phyloP scores from a whole-genome alignment of 2,888 invertebrate genomes.

The Seira sanloemensis region DNA sequence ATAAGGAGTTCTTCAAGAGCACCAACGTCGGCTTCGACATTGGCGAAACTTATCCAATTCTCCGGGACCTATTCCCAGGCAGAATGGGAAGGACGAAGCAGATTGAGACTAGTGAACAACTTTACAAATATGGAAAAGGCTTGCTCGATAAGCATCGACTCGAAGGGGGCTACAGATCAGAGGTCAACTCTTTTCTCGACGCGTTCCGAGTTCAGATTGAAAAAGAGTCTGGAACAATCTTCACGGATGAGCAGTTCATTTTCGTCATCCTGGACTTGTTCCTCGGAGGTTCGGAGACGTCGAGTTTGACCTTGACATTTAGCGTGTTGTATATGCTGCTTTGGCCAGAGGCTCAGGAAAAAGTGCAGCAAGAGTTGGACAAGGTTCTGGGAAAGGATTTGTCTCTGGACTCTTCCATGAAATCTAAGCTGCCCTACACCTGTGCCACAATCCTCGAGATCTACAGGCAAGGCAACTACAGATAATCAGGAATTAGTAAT shows the following conservation, averaged over 20 bases:
- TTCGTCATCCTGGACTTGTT: conserved; percentile 5
- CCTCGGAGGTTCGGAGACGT: not conserved
- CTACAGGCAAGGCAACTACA: too few species aligned
- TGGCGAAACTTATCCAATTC: not conserved
- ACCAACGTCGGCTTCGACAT: not conserved
- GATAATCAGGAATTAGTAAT: too few species aligned
- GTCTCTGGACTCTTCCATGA: conserved; percentile 17
- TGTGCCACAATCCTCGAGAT: conserved; percentile 32
- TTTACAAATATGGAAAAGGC: not conserved
- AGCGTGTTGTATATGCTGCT: not conserved
- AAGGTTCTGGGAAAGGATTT: not conserved
- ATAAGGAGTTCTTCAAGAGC: not conserved
- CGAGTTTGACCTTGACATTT: not conserved
- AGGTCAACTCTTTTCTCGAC: conserved; percentile 26
- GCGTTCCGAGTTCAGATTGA: conserved; percentile 28
- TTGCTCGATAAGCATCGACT: not conserved
- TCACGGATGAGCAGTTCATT: conserved; percentile 12
- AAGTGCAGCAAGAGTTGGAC: conserved; percentile 27
- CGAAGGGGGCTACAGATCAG: not conserved
- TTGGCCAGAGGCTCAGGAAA: conserved; percentile 35
- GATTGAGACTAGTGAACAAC: not conserved
- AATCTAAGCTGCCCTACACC: conserved; percentile 35
- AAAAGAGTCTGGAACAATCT: not conserved
- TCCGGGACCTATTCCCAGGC: not conserved
- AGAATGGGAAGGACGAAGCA: conserved; percentile 11